Evolutionary conservation across 2,113 vertebrate species (phyloP), one percentile per base, ranked within the genome.

Genomic region (Poicephalus gulielmi): DNA sequence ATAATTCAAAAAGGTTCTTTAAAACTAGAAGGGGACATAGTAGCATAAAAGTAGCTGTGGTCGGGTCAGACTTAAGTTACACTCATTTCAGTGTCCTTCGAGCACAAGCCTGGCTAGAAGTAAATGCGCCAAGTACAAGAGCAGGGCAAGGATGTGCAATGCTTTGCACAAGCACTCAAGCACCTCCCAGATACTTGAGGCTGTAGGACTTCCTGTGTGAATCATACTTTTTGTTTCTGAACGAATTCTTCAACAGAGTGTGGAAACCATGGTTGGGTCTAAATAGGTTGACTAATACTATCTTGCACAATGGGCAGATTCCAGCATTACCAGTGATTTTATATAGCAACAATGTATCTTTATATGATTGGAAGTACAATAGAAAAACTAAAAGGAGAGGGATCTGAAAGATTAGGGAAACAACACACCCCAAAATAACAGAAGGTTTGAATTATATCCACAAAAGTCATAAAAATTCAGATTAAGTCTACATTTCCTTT

Each of bases 121-220:
- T 3, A 15, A 47, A 6, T 2, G 50, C 0, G 6, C 0, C 0
- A 76, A 55, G 28, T 8, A 44, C 13, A 62, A 30, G 33, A 82
- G n/a, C 30, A 67, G 30, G 13, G 41, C 28, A 80, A 9, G 20
- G 6, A 17, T 0, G 1, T 0, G 0, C 0, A 0, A 8, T 43
- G 37, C 5, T 75, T 67, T 82, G 55, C 46, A n/a, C 28, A 59
- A 55, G 16, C 20, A 30, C 10, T 35, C 1, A 39, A 39, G 37
- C 37, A 2, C 9, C 16, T 69, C 24, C 41, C 59, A 62, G 14
- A 7, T 8, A 11, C 28, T 2, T 25, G 35, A 77, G 50, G 53
- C 7, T 69, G 13, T 19, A 55, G 63, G 39, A 41, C 23, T 47
- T 76, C 8, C 27, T 18, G 9, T 43, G 13, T 13, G 9, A 79